phyloP scores from a whole-genome alignment of 2,888 invertebrate genomes.

The Callimorpha dominula region DNA sequence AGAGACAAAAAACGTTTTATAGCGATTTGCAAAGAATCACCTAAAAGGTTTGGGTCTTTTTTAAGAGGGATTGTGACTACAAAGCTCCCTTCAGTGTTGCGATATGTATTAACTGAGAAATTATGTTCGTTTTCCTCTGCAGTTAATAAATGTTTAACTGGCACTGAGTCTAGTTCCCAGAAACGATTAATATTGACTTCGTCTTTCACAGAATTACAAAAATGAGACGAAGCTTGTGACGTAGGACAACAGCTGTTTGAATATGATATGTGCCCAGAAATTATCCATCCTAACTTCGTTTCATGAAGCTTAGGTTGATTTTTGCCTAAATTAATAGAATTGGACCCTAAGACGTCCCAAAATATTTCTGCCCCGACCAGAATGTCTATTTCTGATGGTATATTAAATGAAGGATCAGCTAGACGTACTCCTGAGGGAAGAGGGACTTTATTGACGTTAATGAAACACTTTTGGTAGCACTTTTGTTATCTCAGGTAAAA shows the following conservation, averaged over 20 bases:
- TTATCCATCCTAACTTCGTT: slow-evolving; percentile 30
- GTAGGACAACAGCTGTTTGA: too few species aligned
- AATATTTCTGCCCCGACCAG: slow-evolving; percentile 44
- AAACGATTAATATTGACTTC: slow-evolving; percentile 8
- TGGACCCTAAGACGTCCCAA: slow-evolving; percentile 28
- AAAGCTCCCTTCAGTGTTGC: slow-evolving; percentile 14
- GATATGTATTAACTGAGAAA: slow-evolving; percentile 11
- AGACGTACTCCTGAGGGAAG: slow-evolving; percentile 20
- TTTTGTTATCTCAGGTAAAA: slow-evolving; percentile 28
- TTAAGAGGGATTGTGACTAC: slow-evolving; percentile 20
- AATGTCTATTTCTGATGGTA: slow-evolving; percentile 39
- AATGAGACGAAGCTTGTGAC: too few species aligned
- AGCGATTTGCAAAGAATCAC: background rate
- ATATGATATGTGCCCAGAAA: background rate
- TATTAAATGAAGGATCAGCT: slow-evolving; percentile 41
- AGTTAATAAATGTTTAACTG: slow-evolving; percentile 1
- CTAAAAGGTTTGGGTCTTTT: slow-evolving; percentile 14
- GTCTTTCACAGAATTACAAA: background rate
- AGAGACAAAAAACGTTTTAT: slow-evolving; percentile 1
- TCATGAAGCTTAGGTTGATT: slow-evolving; percentile 35
- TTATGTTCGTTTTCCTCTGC: slow-evolving; percentile 2
- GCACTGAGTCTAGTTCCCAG: slow-evolving; percentile 4
- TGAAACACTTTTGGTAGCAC: slow-evolving; percentile 24
- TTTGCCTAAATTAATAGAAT: slow-evolving; percentile 38
- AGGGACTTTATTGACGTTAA: slow-evolving; percentile 14